Evolutionary conservation across 2,113 vertebrate genomes (phyloP).

Genomic region (Charina bottae): DNA sequence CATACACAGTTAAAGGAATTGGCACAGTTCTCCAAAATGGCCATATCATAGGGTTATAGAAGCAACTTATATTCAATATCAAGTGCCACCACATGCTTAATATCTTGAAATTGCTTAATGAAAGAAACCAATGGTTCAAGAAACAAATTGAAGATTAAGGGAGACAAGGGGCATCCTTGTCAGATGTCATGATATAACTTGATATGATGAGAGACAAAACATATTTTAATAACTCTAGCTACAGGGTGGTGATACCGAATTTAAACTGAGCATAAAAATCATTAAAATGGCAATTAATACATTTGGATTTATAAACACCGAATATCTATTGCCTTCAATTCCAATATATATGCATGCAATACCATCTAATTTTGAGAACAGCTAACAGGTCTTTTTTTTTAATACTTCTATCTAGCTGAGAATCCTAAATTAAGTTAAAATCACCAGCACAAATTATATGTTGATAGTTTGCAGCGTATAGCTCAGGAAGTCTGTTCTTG

Average conservation of each 20-base stretch:
- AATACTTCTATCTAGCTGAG: background rate
- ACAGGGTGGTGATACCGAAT: background rate
- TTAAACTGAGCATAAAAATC: too few relatives aligned
- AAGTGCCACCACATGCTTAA: too few relatives aligned
- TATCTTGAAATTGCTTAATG: too few relatives aligned
- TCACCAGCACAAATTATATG: background rate
- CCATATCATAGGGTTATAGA: too few relatives aligned
- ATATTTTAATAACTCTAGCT: background rate
- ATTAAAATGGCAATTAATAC: background rate
- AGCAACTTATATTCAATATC: too few relatives aligned
- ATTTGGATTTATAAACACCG: background rate
- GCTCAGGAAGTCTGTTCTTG: background rate
- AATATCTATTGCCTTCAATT: background rate
- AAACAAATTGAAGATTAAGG: too few relatives aligned
- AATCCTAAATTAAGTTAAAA: background rate
- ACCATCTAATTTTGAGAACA: background rate
- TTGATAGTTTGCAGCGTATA: background rate
- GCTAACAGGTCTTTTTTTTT: background rate
- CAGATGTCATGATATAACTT: background rate
- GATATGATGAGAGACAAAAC: background rate
- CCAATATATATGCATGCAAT: background rate
- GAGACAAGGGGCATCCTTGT: background rate
- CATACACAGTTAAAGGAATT: too few relatives aligned
- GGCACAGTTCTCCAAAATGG: too few relatives aligned
- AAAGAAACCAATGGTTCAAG: too few relatives aligned